Conservation (phyloP, 2,888 invertebrate species). For the Arrhopalites spinosus region DNA sequence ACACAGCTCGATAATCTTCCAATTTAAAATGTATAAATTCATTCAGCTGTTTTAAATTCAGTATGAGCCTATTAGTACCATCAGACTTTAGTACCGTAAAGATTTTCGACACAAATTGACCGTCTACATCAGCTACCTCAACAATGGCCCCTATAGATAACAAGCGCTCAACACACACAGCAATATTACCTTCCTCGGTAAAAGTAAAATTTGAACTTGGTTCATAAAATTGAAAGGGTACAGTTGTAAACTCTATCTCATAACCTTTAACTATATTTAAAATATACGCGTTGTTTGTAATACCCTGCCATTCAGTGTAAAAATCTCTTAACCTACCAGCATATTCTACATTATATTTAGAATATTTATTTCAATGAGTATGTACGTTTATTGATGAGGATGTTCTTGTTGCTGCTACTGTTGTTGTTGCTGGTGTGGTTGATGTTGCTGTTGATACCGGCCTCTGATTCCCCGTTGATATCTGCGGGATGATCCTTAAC, state of each 20-base stretch:
- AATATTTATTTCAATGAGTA: neutral
- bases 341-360: neutral
- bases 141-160: neutral
- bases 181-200: neutral
- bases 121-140: neutral
- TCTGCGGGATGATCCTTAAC: neutral
- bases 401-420: neutral
- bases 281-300: neutral
- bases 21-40: constrained; percentile 13
- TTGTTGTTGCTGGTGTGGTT: neutral
- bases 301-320: neutral
- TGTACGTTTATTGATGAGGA: neutral
- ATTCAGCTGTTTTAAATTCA: constrained; percentile 5
- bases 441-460: neutral
- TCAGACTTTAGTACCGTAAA: constrained; percentile 7
- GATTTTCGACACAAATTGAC: constrained; percentile 5
- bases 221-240: neutral
- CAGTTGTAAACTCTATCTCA: neutral
- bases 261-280: constrained; percentile 4
- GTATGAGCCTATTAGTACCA: neutral
- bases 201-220: neutral
- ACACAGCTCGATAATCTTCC: constrained; percentile 37
- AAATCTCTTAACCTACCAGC: neutral
- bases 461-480: neutral
- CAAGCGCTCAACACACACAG: neutral